A percentile compares a stretch with the other conserved stretches of the same genome.
Conservation (phyloP, 2,888 invertebrate species). For the Diarsia dahlii region DNA sequence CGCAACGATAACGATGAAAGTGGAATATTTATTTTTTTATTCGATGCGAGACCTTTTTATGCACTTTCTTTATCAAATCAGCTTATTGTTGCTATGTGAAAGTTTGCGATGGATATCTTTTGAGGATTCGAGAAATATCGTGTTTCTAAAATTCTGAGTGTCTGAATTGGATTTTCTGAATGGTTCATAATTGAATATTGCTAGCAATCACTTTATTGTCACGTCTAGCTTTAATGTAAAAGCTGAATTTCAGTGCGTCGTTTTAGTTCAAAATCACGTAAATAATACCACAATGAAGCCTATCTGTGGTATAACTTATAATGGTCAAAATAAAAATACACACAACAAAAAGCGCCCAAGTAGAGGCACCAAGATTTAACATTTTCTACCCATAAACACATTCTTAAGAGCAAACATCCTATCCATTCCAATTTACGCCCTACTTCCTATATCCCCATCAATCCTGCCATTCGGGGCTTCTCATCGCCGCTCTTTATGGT, state of each 20-base stretch:
- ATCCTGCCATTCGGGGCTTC: conserved; percentile 26
- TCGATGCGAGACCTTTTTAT: conserved; percentile 29
- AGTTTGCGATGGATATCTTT: conserved; percentile 28
- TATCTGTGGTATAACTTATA: neutral
- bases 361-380: neutral
- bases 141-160: conserved; percentile 5
- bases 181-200: conserved; percentile 1
- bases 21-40: conserved; percentile 47
- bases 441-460: conserved; percentile 24
- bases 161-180: neutral
- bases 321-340: neutral
- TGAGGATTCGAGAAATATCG: neutral
- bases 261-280: neutral
- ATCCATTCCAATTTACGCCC: conserved; percentile 16
- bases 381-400: conserved; percentile 16
- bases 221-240: neutral
- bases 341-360: neutral
- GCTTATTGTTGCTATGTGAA: conserved; percentile 49
- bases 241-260: neutral
- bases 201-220: neutral
- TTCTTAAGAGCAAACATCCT: neutral
- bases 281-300: neutral
- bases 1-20: conserved; percentile 54
- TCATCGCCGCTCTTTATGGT: conserved; percentile 52
- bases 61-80: conserved; percentile 51